Evolutionary conservation across 2,113 vertebrate genomes (phyloP), one percentile per base, ranked within the genome.

Genomic region (Falcunculus frontatus): DNA sequence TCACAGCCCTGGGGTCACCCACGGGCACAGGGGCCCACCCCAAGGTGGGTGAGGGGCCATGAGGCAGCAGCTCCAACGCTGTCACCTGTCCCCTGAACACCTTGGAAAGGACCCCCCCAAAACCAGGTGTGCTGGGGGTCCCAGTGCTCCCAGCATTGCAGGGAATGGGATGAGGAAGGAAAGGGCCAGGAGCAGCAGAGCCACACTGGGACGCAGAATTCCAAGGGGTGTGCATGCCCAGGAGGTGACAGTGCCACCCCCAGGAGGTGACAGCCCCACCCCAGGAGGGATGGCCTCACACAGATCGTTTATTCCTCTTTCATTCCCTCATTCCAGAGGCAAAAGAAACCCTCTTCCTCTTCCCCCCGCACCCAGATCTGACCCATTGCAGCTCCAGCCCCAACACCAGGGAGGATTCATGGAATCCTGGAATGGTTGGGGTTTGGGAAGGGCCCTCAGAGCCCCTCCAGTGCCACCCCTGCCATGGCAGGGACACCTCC

Each of bases 91-190:
- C n/a, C n/a, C n/a, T n/a, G n/a, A n/a, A n/a, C 25, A 39, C 46
- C 68, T 32, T 2, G 20, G 37, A 6, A 42, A n/a, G 50, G 30
- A n/a, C 26, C 13, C 6, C 37, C 30, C 23, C 53, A 32, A 30
- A 69, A 9, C 4, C 17, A 12, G 56, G 29, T 29, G 8, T 19
- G 5, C 30, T 6, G 39, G 70, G 69, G 52, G 23, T 56, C 22
- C 16, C 49, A 6, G 4, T 18, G 49, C 29, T 41, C 2, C 37
- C 49, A 17, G 35, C 4, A 5, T 0, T 5, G 47, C 14, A 37
- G 33, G 10, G 41, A 19, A 7, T 52, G 20, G 35, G 47, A 30
- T 2, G 35, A 39, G 67, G 4, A 32, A 35, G 35, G 49, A 33
- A 23, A 17, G 20, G 72, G 18, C 32, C 32, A 13, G 55, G 30